phyloP scores from a whole-genome alignment of 2,888 invertebrate species.

The Drosophila helvetica region DNA sequence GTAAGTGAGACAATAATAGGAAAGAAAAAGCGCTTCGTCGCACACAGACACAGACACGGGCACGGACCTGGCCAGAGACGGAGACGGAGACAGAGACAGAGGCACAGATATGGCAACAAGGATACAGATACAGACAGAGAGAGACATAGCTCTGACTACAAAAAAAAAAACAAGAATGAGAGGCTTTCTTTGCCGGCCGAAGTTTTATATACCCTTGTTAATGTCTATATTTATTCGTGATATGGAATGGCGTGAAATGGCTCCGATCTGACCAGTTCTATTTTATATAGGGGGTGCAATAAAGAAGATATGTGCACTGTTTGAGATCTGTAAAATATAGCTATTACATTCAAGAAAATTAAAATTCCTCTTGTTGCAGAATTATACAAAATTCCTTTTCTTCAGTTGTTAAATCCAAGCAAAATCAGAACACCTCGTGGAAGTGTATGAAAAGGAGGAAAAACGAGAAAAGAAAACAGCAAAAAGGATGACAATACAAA shows the following conservation, averaged over 20 bases:
- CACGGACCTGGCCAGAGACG: conserved; percentile 11
- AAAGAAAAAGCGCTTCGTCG: conserved; percentile 71
- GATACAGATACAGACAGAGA: conserved; percentile 1
- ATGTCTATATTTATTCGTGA: too few species aligned
- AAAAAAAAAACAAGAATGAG: neutral
- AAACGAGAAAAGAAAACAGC: conserved; percentile 55
- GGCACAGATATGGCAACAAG: neutral
- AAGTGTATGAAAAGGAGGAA: conserved; percentile 13
- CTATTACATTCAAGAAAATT: too few species aligned
- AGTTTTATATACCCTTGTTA: neutral
- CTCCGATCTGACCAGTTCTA: too few species aligned
- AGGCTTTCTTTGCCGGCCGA: neutral
- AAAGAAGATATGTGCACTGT: too few species aligned
- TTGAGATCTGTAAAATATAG: too few species aligned
- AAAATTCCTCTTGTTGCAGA: too few species aligned
- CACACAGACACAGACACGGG: conserved; percentile 45
- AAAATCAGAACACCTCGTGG: neutral
- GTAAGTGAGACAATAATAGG: conserved; percentile 79
- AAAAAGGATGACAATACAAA: conserved; percentile 79
- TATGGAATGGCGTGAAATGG: too few species aligned
- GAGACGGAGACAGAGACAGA: conserved; percentile 29
- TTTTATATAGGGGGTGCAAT: too few species aligned
- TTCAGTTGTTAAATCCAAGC: too few species aligned
- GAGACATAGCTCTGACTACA: conserved; percentile 7
- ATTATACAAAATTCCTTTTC: too few species aligned